Evolutionary conservation across 2,113 vertebrate species (phyloP).

Genomic region (Chloebia gouldiae): DNA sequence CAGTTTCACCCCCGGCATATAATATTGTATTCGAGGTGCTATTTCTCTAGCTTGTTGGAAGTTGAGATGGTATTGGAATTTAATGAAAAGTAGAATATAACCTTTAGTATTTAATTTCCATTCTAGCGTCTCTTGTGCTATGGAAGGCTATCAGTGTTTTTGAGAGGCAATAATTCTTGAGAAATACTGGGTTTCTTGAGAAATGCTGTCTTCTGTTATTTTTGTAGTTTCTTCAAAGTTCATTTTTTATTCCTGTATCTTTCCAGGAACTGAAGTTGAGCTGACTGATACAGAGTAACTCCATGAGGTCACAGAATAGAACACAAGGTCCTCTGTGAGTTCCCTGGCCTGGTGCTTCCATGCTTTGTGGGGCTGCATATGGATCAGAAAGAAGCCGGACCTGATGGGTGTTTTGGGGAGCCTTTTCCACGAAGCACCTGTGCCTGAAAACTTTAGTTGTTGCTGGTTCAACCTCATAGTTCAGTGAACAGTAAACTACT

Average conservation of each 20-base stretch:
- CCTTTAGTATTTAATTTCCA: neutral
- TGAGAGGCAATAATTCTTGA: neutral
- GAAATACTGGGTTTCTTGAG: too few relatives aligned
- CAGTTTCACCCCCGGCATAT: neutral
- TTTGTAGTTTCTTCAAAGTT: neutral
- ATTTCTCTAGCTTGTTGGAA: neutral
- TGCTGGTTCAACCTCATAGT: neutral
- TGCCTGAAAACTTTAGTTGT: neutral
- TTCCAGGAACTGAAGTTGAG: neutral
- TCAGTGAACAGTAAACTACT: neutral
- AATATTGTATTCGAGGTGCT: neutral
- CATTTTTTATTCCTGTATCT: neutral
- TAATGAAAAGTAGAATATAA: neutral
- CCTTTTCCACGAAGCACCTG: neutral
- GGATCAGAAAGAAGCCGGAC: neutral
- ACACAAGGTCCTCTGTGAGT: accelerated
- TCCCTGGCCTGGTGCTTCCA: accelerated
- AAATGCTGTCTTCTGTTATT: neutral
- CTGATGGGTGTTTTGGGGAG: neutral
- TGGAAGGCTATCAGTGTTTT: neutral
- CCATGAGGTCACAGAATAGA: neutral
- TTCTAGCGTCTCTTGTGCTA: neutral
- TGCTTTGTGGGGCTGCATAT: neutral
- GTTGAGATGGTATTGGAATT: neutral
- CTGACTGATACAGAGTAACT: neutral